These are phyloP conservation scores for Glaucidium brasilianum DNA, from an alignment of 2,113 vertebrate species.

Conservation along the genomic window DNA sequence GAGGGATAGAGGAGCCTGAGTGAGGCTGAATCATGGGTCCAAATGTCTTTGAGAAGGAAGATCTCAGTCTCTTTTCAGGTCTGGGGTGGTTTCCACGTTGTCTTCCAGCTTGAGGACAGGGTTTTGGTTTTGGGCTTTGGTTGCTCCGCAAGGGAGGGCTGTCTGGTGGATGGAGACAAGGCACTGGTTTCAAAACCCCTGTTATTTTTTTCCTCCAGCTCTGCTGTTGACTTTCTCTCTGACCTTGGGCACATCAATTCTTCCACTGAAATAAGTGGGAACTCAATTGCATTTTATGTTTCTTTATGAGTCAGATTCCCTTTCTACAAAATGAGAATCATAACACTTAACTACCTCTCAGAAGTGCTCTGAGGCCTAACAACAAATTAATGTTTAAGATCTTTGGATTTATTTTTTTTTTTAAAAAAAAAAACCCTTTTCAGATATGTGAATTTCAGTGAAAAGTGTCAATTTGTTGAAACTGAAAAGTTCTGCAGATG, in stretches of 20 bases:
- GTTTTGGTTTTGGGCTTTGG: background rate
- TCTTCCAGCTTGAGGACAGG: background rate
- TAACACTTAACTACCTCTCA: constrained; percentile 64
- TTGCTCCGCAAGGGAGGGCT: background rate
- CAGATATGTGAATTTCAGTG: constrained; percentile 14
- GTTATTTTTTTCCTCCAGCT: background rate
- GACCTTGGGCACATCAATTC: constrained; percentile 56
- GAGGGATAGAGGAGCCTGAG: background rate
- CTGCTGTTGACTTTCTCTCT: constrained; percentile 37
- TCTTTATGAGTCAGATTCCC: constrained; percentile 63
- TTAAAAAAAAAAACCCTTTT: background rate
- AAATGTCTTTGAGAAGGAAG: background rate
- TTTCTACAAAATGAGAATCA: constrained; percentile 63
- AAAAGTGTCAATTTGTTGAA: constrained; percentile 36
- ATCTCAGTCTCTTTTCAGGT: background rate
- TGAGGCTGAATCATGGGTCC: background rate
- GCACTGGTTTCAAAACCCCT: background rate
- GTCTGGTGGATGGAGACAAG: background rate
- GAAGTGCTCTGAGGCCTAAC: constrained; percentile 48
- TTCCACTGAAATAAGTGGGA: constrained; percentile 47
- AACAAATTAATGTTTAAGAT: constrained; percentile 63
- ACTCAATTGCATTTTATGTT: constrained; percentile 54
- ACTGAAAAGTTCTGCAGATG: constrained; percentile 28
- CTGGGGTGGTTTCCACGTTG: background rate
- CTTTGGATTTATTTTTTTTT: background rate